phyloP scores from a whole-genome alignment of 1,140 invertebrate genomes.

The Thereuonema tuberculata region DNA sequence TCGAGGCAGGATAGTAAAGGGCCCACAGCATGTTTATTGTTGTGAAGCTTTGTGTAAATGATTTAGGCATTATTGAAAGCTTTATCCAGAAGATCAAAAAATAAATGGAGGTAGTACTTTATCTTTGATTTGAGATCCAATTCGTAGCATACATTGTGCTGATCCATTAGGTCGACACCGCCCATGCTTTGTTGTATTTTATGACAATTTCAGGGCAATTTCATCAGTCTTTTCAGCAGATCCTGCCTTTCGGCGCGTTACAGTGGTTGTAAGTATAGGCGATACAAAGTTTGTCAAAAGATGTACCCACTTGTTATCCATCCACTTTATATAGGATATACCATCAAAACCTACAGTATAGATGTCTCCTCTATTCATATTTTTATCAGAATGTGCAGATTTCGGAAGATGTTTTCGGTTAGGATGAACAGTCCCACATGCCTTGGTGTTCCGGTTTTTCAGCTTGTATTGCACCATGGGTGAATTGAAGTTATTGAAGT shows the following conservation, averaged over 20 bases:
- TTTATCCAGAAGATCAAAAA: neutral
- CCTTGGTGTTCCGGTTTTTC: no score
- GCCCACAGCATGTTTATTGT: neutral
- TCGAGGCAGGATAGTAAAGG: neutral
- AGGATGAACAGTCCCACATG: no score
- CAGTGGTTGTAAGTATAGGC: neutral
- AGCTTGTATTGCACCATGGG: no score
- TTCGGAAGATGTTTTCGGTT: neutral
- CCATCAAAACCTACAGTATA: neutral
- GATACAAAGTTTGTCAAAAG: neutral
- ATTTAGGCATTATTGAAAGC: neutral
- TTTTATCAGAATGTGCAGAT: neutral
- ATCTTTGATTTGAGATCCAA: neutral
- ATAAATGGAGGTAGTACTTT: constrained; percentile 1
- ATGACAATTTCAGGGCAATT: neutral
- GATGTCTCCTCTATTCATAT: constrained; percentile 2
- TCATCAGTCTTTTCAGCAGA: neutral
- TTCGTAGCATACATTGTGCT: neutral
- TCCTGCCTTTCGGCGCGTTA: neutral
- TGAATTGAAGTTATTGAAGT: no score
- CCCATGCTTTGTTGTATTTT: neutral
- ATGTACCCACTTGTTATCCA: neutral
- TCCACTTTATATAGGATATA: constrained; percentile 6
- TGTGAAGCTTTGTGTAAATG: neutral
- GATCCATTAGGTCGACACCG: constrained; percentile 4